phyloP scores from a whole-genome alignment of 2,113 vertebrate genomes.

The Mellivora capensis region DNA sequence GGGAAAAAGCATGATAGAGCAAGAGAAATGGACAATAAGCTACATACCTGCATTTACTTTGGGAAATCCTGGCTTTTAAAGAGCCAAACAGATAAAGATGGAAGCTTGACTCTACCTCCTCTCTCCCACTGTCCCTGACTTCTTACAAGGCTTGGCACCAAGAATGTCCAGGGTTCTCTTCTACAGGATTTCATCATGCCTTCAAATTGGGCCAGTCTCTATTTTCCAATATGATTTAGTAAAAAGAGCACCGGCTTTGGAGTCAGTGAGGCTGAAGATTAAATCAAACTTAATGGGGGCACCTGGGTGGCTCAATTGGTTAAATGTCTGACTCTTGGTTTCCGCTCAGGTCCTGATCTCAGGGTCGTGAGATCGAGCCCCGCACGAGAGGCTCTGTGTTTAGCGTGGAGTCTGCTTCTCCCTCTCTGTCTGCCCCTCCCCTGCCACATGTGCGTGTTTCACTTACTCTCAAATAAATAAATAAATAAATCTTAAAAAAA shows the following conservation, averaged over 20 bases:
- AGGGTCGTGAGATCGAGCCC: neutral
- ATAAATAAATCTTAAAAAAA: neutral
- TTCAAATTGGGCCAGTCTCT: neutral
- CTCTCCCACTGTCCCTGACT: neutral
- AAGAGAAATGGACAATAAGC: neutral
- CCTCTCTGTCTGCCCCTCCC: neutral
- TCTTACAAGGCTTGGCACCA: neutral
- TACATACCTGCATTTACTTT: neutral
- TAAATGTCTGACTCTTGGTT: neutral
- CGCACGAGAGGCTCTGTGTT: neutral
- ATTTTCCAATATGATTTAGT: conserved; percentile 18
- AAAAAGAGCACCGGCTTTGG: neutral
- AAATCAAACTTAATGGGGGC: neutral
- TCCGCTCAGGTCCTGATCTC: neutral
- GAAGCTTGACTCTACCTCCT: neutral
- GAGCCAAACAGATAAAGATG: neutral
- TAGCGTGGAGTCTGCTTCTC: neutral
- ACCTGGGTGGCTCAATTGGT: neutral
- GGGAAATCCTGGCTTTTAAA: neutral
- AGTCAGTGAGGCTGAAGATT: neutral
- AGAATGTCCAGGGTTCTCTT: neutral
- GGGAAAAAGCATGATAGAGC: neutral
- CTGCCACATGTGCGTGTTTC: fast-evolving
- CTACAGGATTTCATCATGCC: neutral
- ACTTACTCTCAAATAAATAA: neutral